Evolutionary conservation across 2,113 vertebrate species (phyloP), one percentile per base, ranked within the genome.

Genomic region (Hippocampus abdominalis): DNA sequence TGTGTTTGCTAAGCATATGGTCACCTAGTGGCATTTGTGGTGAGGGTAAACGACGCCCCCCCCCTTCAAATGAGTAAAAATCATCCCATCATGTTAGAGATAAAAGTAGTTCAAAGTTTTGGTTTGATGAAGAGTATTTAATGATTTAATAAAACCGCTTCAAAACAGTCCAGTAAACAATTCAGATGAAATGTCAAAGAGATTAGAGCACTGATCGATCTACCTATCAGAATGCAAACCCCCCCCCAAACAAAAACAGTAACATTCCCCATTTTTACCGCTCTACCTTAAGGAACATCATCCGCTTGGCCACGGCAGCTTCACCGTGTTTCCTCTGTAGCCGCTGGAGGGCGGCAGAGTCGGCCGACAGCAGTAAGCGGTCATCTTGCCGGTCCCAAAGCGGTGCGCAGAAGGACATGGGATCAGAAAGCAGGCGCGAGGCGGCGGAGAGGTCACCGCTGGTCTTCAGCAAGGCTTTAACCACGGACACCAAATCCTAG

Each of bases 391-490:
- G 64, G 57, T 23, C 80, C 92, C 92, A 93, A 9, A 80, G 7
- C 0, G 81, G 82, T 68, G 20, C 73, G 8, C 46, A 40, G 39
- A 69, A 5, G 16, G 40, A 67, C 23, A 23, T 66, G 16, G 73
- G 70, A 18, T 73, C 80, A 36, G 61, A 66, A 48, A 98, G 88
- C 71, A 94, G 94, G 8, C 84, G 73, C 3, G 68, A 86, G 1
- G 94, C 93, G 15, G 89, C 89, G 21, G 88, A 81, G 40, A 93
- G 73, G 11, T 98, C 94, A 51, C 97, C 96, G 0, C 87, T 96
- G 81, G 94, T 94, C 81, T 93, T 97, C 69, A 98, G 77, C 56
- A 99, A 90, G 0, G 94, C 93, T 80, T 96, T 96, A 53, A 93
- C 95, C 29, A 97, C 94, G 18, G 85, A 89, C 4, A 81, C 79